Evolutionary conservation across 2,113 vertebrate genomes (phyloP).

Genomic region (Corythaixoides concolor): DNA sequence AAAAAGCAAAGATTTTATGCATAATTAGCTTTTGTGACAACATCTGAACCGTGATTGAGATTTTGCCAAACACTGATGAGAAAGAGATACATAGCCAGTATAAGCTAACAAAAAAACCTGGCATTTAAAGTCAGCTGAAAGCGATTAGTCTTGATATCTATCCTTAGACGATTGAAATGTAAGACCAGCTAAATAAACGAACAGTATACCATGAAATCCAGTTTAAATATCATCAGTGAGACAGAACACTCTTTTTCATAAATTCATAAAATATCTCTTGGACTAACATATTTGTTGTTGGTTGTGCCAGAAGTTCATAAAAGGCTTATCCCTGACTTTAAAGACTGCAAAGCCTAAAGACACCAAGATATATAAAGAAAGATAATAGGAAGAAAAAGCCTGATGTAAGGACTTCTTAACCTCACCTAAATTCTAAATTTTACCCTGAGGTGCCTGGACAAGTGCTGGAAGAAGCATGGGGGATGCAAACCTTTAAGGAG

Average conservation of each 20-base stretch:
- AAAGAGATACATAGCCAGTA: neutral
- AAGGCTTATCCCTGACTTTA: neutral
- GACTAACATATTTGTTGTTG: neutral
- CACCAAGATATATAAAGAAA: neutral
- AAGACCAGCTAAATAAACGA: neutral
- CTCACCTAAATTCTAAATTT: neutral
- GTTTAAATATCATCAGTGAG: neutral
- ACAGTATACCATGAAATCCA: neutral
- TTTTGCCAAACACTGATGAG: slow-evolving; percentile 2
- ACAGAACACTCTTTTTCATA: neutral
- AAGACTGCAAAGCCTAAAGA: neutral
- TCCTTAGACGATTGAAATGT: neutral
- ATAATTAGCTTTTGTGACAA: slow-evolving; percentile 27
- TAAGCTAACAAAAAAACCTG: neutral
- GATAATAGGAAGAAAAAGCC: neutral
- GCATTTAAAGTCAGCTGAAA: neutral
- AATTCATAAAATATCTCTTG: neutral
- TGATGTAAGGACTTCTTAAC: neutral
- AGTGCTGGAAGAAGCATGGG: neutral
- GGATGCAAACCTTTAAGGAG: neutral
- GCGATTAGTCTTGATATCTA: neutral
- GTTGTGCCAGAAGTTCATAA: neutral
- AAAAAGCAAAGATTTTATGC: neutral
- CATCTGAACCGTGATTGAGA: neutral
- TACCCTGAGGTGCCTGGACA: neutral